Conservation (phyloP, 2,113 vertebrate genomes). For the Larimichthys polyactis region DNA sequence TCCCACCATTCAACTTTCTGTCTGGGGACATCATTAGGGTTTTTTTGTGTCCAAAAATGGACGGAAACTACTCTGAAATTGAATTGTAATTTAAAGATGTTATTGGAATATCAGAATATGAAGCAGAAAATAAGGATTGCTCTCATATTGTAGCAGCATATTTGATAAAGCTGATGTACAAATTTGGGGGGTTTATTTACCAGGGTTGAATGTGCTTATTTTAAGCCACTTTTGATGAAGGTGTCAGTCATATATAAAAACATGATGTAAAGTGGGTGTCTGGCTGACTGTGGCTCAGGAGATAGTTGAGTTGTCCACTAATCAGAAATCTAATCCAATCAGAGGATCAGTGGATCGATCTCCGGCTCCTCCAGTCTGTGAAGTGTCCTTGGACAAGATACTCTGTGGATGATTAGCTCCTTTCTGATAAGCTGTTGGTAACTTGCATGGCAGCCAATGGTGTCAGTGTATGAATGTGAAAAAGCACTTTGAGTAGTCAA, state of each 20-base stretch:
- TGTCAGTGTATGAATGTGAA: too few species aligned
- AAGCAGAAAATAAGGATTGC: not conserved
- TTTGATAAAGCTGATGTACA: not conserved
- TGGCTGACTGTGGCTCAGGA: too few species aligned
- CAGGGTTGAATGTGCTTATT: not conserved
- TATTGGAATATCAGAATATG: not conserved
- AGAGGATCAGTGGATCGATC: too few species aligned
- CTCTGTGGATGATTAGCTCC: too few species aligned
- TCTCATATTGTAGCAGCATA: not conserved
- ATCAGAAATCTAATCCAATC: too few species aligned
- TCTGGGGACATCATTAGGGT: not conserved
- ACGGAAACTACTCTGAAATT: not conserved
- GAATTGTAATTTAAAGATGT: not conserved
- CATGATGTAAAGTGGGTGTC: not conserved
- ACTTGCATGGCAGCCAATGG: too few species aligned
- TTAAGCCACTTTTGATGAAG: not conserved
- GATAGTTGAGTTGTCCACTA: too few species aligned
- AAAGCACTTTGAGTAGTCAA: too few species aligned
- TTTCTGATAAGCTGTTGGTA: too few species aligned
- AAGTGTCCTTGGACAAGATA: too few species aligned
- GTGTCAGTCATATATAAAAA: not conserved
- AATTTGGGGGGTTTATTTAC: not conserved
- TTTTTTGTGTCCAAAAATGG: not conserved
- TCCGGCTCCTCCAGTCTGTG: too few species aligned
- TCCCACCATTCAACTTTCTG: not conserved